A percentile compares a stretch with the other conserved stretches of the same genome.
phyloP scores from a whole-genome alignment of 2,113 vertebrate species.

The Vulpes ferrilata region DNA sequence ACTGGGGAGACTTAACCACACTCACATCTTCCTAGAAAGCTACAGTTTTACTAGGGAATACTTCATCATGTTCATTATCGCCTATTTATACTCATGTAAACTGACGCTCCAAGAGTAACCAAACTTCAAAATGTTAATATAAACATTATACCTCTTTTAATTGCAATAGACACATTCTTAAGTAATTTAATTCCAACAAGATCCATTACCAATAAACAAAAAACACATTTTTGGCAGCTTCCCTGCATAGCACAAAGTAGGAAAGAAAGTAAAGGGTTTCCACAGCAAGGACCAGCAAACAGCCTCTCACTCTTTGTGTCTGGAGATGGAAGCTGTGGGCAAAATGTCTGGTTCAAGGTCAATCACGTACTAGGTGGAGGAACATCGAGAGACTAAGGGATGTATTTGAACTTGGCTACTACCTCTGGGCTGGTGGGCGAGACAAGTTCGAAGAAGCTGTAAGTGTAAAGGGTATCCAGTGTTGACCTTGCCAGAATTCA shows the following conservation, averaged over 20 bases:
- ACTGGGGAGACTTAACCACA: conserved; percentile 67
- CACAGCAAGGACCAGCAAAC: neutral
- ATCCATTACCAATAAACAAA: conserved; percentile 85
- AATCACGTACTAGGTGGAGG: no score
- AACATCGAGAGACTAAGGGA: neutral
- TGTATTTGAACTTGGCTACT: neutral
- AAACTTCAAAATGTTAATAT: conserved; percentile 88
- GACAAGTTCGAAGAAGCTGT: neutral
- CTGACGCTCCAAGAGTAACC: conserved; percentile 85
- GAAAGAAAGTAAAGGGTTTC: conserved; percentile 56
- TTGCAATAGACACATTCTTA: conserved; percentile 89
- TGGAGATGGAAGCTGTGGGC: neutral
- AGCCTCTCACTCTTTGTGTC: neutral
- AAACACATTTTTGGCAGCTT: conserved; percentile 82
- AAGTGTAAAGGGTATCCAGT: conserved; percentile 42
- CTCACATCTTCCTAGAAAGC: conserved; percentile 85
- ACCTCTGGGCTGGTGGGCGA: neutral
- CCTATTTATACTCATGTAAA: conserved; percentile 87
- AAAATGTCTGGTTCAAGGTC: neutral
- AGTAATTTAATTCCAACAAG: conserved; percentile 86
- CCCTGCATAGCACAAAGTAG: conserved; percentile 52
- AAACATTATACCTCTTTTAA: conserved; percentile 89
- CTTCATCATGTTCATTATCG: conserved; percentile 86
- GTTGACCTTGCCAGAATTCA: conserved; percentile 69
- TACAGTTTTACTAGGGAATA: conserved; percentile 83